phyloP scores from a whole-genome alignment of 2,888 invertebrate genomes.

The Andrena marginata region DNA sequence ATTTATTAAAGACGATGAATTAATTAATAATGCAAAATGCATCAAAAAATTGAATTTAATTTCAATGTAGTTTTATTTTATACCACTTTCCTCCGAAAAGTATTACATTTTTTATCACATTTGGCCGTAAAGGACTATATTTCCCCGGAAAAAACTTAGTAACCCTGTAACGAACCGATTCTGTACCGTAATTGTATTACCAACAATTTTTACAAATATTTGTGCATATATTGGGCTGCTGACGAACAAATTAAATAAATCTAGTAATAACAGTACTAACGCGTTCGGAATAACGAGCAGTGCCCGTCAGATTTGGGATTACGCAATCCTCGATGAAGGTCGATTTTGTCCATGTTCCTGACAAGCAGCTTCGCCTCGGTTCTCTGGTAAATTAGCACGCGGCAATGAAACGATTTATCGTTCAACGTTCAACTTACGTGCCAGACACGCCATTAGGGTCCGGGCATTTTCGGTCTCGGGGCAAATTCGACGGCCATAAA shows the following conservation, averaged over 20 bases:
- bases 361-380: conserved; percentile 16
- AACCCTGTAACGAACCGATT: no score
- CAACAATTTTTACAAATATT: background rate
- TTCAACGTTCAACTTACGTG: conserved; percentile 32
- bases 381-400: conserved; percentile 35
- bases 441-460: conserved; percentile 46
- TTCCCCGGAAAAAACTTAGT: no score
- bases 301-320: background rate
- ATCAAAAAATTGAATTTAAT: no score
- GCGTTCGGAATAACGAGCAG: background rate
- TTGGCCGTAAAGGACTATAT: no score
- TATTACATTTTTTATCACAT: no score
- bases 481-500: conserved; percentile 38
- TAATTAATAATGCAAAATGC: no score
- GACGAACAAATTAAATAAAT: no score
- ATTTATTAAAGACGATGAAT: no score
- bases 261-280: background rate
- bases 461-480: conserved; percentile 18
- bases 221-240: no score
- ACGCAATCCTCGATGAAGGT: conserved; percentile 22
- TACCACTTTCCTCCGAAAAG: no score
- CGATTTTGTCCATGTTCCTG: conserved; percentile 26
- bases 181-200: no score
- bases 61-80: no score
- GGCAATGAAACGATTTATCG: conserved; percentile 60